These are phyloP conservation scores for Astur gentilis DNA, from an alignment of 2,113 vertebrate species.

Conservation along the genomic window DNA sequence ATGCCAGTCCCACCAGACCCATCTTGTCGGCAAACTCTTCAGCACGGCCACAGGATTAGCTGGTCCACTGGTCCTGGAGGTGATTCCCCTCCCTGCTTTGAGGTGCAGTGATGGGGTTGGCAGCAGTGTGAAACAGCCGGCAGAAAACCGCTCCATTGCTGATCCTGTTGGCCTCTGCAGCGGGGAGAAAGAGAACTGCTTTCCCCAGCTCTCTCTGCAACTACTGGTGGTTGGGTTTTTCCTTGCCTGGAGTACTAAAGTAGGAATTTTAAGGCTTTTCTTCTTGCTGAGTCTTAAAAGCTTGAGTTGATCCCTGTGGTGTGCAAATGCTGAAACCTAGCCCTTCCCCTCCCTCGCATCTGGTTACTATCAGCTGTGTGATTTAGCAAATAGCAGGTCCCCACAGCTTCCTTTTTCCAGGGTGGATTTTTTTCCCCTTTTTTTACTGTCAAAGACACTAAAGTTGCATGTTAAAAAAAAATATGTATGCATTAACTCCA, in stretches of 20 bases:
- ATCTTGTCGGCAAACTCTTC: background rate
- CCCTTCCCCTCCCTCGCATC: background rate
- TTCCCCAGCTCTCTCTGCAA: background rate
- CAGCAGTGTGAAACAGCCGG: background rate
- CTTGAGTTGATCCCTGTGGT: background rate
- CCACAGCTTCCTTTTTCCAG: background rate
- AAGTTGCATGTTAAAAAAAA: background rate
- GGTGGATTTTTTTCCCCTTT: background rate
- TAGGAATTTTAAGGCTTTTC: background rate
- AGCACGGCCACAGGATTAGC: background rate
- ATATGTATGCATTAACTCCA: background rate
- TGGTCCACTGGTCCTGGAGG: rapidly evolving
- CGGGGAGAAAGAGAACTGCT: background rate
- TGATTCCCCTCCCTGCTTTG: background rate
- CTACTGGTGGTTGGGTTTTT: background rate
- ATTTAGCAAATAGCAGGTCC: background rate
- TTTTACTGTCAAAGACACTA: background rate
- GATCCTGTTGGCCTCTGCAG: background rate
- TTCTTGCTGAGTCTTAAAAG: background rate
- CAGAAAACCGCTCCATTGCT: rapidly evolving
- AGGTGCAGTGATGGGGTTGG: background rate
- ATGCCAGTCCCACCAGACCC: rapidly evolving
- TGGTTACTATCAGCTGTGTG: background rate
- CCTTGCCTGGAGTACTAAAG: background rate
- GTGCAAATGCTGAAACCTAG: background rate